phyloP scores from a whole-genome alignment of 2,888 invertebrate genomes.

The Himalopsyche tibetana region DNA sequence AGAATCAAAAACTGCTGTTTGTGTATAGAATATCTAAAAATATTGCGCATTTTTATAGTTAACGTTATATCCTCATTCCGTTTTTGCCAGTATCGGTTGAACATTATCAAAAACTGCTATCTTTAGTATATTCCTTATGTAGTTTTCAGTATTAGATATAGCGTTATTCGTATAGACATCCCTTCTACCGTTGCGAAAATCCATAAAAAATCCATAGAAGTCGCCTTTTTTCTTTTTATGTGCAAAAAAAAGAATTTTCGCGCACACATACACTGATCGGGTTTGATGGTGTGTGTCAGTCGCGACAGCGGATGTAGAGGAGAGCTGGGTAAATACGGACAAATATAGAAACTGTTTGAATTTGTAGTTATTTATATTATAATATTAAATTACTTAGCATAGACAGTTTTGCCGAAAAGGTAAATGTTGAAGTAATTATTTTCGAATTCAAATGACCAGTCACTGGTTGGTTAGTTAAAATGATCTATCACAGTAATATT shows the following conservation, averaged over 20 bases:
- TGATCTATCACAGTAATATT: no score
- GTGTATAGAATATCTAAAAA: neutral
- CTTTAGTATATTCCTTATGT: neutral
- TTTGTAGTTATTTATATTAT: no score
- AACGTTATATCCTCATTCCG: conserved; percentile 5
- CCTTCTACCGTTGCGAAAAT: conserved; percentile 60
- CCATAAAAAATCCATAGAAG: conserved; percentile 62
- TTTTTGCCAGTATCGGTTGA: neutral
- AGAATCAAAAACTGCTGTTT: neutral
- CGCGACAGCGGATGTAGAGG: conserved; percentile 22
- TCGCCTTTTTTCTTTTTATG: conserved; percentile 51
- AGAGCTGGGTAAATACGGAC: neutral
- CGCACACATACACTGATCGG: neutral
- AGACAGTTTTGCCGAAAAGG: no score
- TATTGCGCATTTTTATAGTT: neutral
- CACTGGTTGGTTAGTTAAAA: no score
- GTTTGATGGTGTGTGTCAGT: conserved; percentile 19
- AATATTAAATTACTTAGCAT: no score
- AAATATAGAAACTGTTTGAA: no score
- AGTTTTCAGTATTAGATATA: conserved; percentile 1
- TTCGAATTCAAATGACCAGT: no score
- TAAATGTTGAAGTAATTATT: no score
- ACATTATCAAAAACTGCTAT: neutral
- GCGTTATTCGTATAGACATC: conserved; percentile 16
- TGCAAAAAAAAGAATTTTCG: conserved; percentile 37